A percentile compares a stretch with the other conserved stretches of the same genome.
Evolutionary conservation across 2,888 invertebrate species (phyloP).

Genomic region (Latrodectus hesperus): DNA sequence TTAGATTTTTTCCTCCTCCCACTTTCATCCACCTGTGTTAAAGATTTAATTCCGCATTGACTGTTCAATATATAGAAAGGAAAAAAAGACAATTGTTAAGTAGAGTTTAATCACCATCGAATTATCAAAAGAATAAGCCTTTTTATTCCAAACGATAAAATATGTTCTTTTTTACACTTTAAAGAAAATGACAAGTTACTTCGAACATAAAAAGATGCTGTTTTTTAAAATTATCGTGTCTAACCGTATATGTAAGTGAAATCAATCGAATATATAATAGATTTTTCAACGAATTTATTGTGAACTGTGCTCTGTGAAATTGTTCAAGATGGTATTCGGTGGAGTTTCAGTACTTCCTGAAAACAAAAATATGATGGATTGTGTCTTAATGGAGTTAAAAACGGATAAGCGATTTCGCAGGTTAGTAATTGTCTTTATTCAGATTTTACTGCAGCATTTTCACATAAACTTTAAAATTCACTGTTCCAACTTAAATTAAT

Average conservation of each 20-base stretch:
- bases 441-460: background rate
- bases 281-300: too few relatives aligned
- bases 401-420: constrained; percentile 48
- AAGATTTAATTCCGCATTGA: constrained; percentile 13
- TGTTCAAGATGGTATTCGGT: constrained; percentile 57
- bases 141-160: background rate
- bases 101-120: constrained; percentile 5
- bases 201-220: too few relatives aligned
- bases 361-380: constrained; percentile 67
- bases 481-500: too few relatives aligned
- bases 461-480: too few relatives aligned
- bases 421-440: constrained; percentile 26
- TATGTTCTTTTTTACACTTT: too few relatives aligned
- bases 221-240: too few relatives aligned
- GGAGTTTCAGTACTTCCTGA: constrained; percentile 54
- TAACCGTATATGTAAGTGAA: too few relatives aligned
- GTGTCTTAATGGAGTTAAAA: constrained; percentile 61
- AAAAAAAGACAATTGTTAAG: constrained; percentile 2
- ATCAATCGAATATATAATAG: too few relatives aligned
- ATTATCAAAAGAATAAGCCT: constrained; percentile 14
- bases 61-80: background rate
- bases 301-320: background rate
- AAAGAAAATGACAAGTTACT: too few relatives aligned
- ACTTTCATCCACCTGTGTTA: constrained; percentile 11
- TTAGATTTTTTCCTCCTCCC: constrained; percentile 30